These are phyloP conservation scores for Pelecanoides urinatrix DNA, from an alignment of 2,113 vertebrate genomes.

Conservation along the genomic window DNA sequence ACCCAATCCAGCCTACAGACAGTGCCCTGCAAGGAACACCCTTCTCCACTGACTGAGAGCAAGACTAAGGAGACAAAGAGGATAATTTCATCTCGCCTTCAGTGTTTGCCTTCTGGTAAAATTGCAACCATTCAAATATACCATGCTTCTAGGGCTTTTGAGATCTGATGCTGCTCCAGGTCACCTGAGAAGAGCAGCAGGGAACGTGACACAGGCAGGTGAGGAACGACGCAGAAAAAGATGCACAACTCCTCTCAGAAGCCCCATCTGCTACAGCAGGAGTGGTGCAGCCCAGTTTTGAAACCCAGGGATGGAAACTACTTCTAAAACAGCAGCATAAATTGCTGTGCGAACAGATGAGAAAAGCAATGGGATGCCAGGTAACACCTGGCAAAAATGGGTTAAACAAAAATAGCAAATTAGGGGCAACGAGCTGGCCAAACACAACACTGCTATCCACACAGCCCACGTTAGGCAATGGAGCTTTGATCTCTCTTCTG, in stretches of 20 bases:
- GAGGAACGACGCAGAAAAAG: not conserved
- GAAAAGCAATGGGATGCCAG: not conserved
- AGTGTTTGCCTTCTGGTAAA: not conserved
- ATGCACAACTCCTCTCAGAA: not conserved
- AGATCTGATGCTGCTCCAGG: not conserved
- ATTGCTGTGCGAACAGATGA: not conserved
- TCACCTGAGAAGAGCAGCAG: not conserved
- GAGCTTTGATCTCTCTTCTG: not conserved
- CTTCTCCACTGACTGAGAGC: not conserved
- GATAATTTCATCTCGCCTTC: not conserved
- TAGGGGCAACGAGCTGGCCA: not conserved
- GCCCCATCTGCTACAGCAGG: not conserved
- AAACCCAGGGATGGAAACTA: not conserved
- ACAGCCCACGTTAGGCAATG: not conserved
- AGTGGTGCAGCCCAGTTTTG: not conserved
- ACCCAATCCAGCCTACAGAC: not conserved
- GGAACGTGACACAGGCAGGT: accelerated
- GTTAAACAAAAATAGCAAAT: conserved; percentile 45
- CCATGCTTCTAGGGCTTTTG: not conserved
- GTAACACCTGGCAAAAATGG: not conserved
- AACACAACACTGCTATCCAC: conserved; percentile 8
- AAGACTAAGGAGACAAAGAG: not conserved
- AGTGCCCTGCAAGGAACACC: not conserved
- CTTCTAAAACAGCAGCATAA: not conserved
- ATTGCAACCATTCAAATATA: not conserved